Evolutionary conservation across 23 tunicate species (phyloP).

Genomic region (Halocynthia roretzi): DNA sequence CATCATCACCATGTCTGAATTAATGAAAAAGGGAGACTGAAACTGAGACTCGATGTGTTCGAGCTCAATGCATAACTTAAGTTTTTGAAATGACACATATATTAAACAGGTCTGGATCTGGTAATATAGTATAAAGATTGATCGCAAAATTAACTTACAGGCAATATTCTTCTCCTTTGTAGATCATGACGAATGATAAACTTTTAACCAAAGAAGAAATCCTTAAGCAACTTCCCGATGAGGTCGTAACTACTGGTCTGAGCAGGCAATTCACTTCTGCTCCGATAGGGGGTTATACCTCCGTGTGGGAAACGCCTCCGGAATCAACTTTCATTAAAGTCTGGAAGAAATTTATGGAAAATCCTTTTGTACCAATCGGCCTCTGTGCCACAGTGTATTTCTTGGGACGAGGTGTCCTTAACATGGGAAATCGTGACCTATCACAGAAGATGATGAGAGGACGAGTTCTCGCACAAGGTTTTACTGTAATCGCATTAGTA

Average conservation of each 20-base stretch:
- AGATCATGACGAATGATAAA: conserved; percentile 8
- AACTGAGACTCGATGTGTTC: too few species aligned
- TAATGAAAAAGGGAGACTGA: too few species aligned
- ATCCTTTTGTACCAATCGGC: conserved; percentile 79
- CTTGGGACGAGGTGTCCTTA: conserved; percentile 45
- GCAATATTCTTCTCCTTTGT: background rate
- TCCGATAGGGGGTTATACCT: conserved; percentile 33
- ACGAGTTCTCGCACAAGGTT: conserved; percentile 71
- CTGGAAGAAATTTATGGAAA: conserved; percentile 19
- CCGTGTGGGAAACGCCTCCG: background rate
- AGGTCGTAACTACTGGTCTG: conserved; percentile 22
- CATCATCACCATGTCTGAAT: too few species aligned
- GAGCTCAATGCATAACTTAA: too few species aligned
- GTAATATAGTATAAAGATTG: too few species aligned
- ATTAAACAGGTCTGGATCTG: too few species aligned
- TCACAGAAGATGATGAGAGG: conserved; percentile 90
- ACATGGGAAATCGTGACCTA: conserved; percentile 44
- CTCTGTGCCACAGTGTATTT: conserved; percentile 58
- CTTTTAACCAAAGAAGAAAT: conserved; percentile 63
- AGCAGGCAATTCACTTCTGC: conserved; percentile 35
- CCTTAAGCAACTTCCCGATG: conserved; percentile 75
- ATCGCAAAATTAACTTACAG: too few species aligned
- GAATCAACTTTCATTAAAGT: conserved; percentile 26
- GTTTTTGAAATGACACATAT: too few species aligned
- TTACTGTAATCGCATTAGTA: conserved; percentile 45